A percentile compares a stretch with the other conserved stretches of the same genome.
Evolutionary conservation across 2,888 invertebrate species (phyloP).

Genomic region (Diarsia rubi): DNA sequence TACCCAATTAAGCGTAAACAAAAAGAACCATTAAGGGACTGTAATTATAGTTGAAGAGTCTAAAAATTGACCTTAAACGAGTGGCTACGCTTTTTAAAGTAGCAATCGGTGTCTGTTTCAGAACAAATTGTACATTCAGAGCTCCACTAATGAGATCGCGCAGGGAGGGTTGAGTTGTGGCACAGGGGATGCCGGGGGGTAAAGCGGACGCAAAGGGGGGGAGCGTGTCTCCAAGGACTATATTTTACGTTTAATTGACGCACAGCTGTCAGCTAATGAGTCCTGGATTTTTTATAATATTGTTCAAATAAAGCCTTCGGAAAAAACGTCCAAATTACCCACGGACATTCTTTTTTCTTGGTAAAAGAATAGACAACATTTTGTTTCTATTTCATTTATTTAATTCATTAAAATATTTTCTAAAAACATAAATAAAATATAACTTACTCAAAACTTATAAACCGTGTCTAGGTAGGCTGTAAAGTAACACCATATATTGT

Average conservation of each 20-base stretch:
- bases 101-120: slow-evolving; percentile 88
- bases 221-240: slow-evolving; percentile 82
- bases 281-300: slow-evolving; percentile 84
- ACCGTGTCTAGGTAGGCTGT: background rate
- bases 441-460: background rate
- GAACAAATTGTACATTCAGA: slow-evolving; percentile 89
- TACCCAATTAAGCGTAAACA: slow-evolving; percentile 55
- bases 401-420: background rate
- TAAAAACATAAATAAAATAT: background rate
- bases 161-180: slow-evolving; percentile 77
- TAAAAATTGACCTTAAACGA: slow-evolving; percentile 78
- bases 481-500: background rate
- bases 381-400: slow-evolving; percentile 23
- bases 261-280: slow-evolving; percentile 89
- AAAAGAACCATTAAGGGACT: slow-evolving; percentile 63
- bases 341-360: slow-evolving; percentile 26
- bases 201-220: slow-evolving; percentile 61
- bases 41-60: slow-evolving; percentile 67
- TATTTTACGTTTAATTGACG: slow-evolving; percentile 90
- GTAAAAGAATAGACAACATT: slow-evolving; percentile 29
- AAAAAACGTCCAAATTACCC: slow-evolving; percentile 55
- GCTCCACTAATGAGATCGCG: slow-evolving; percentile 87
- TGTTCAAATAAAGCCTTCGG: slow-evolving; percentile 69
- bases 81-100: slow-evolving; percentile 83
- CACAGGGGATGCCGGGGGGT: slow-evolving; percentile 69